Percentiles rank a stretch among this genome's conserved stretches.
These are phyloP conservation scores for Sander lucioperca DNA, from an alignment of 2,113 vertebrate species.

Conservation along the genomic window DNA sequence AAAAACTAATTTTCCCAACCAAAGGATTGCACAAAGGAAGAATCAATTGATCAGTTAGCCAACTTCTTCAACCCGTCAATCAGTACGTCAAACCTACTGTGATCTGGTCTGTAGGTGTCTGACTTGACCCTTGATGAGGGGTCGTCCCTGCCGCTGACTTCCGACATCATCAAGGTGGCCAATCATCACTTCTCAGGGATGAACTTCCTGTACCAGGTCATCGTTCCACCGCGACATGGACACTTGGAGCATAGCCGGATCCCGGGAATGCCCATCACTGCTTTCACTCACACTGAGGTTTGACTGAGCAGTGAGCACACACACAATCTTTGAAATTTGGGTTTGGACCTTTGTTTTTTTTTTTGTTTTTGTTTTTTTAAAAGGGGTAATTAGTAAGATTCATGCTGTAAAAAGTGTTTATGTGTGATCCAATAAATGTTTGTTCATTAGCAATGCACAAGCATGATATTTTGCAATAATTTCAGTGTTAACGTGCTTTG, in stretches of 20 bases:
- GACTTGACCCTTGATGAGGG: slow-evolving; percentile 88
- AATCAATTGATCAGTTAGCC: neutral
- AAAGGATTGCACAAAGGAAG: neutral
- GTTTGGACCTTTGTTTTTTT: neutral
- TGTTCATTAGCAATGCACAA: neutral
- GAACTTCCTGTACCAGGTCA: slow-evolving; percentile 87
- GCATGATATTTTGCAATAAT: too few relatives aligned
- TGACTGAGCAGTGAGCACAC: slow-evolving; percentile 11
- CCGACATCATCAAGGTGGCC: slow-evolving; percentile 84
- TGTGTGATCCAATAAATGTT: neutral
- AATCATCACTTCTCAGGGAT: slow-evolving; percentile 85
- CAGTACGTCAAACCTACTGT: neutral
- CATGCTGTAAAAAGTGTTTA: neutral
- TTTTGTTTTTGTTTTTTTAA: neutral
- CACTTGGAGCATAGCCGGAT: slow-evolving; percentile 86
- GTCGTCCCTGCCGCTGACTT: slow-evolving; percentile 80
- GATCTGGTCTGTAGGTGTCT: slow-evolving; percentile 57
- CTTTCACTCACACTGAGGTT: slow-evolving; percentile 91
- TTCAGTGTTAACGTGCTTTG: too few relatives aligned
- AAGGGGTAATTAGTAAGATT: neutral
- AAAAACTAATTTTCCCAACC: neutral
- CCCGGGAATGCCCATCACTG: slow-evolving; percentile 85
- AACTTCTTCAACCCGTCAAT: neutral
- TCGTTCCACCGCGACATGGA: slow-evolving; percentile 85
- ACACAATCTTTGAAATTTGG: neutral